Conservation (phyloP, 1,140 invertebrate genomes). For the Philotrypesis tridentata region DNA sequence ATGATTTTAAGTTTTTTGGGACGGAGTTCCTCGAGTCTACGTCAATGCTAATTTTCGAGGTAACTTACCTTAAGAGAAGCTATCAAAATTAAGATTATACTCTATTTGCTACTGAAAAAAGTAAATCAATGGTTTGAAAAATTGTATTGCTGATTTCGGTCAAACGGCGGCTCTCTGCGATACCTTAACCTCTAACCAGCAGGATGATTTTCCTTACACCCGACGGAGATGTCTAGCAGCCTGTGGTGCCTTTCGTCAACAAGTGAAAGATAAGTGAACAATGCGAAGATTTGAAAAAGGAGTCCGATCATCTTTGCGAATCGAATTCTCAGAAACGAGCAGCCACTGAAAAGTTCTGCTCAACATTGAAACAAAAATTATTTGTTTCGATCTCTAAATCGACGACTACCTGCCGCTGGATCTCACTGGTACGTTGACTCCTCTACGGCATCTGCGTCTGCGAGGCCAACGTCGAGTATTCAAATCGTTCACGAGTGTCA, state of each 20-base stretch:
- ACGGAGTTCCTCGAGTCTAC: conserved; percentile 85
- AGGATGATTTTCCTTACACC: conserved; percentile 92
- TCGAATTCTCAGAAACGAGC: conserved; percentile 81
- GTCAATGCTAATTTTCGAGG: conserved; percentile 83
- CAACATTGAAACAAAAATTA: conserved; percentile 77
- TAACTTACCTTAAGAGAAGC: conserved; percentile 63
- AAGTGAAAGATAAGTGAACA: conserved; percentile 89
- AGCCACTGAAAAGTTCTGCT: conserved; percentile 81
- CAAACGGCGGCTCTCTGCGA: conserved; percentile 85
- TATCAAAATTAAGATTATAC: too few relatives aligned
- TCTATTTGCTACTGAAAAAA: too few relatives aligned
- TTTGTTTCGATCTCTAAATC: background rate
- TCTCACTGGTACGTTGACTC: conserved; percentile 88
- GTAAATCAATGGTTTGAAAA: too few relatives aligned
- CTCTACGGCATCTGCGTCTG: conserved; percentile 92
- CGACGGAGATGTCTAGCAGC: conserved; percentile 86
- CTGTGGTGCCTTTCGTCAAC: conserved; percentile 85
- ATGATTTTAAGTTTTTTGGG: conserved; percentile 91
- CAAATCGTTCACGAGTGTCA: conserved; percentile 85
- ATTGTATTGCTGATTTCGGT: conserved; percentile 35
- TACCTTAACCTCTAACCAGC: conserved; percentile 89
- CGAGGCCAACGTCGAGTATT: conserved; percentile 75
- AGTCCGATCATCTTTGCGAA: conserved; percentile 81
- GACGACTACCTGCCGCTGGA: too few relatives aligned
- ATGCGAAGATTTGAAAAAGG: conserved; percentile 77